Evolutionary conservation across 30 jellyfish, hydroid and myxozoan genomes (phyloP).

Genomic region (Morbakka virulenta): DNA sequence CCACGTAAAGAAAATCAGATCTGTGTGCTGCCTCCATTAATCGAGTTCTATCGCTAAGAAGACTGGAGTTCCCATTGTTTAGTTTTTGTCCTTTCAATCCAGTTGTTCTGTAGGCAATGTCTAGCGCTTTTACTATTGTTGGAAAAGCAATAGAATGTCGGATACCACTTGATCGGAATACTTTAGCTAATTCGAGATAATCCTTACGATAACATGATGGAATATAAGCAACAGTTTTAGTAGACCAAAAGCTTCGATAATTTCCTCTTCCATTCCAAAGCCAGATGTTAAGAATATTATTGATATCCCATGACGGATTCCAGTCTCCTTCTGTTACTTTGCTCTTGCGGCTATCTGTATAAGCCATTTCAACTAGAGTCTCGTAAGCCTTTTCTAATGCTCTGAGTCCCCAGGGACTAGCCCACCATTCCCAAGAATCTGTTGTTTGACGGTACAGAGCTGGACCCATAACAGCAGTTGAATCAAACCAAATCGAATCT

Average conservation of each 20-base stretch:
- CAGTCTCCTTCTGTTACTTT: constrained; percentile 84
- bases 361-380: constrained; percentile 67
- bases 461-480: constrained; percentile 62
- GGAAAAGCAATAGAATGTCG: constrained; percentile 95
- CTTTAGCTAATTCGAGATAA: constrained; percentile 52
- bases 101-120: constrained; percentile 27
- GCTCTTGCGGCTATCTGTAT: constrained; percentile 60
- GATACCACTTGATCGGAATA: constrained; percentile 86
- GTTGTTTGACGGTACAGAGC: constrained; percentile 71
- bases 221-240: constrained; percentile 47
- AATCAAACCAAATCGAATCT: constrained; percentile 63
- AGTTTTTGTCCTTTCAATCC: constrained; percentile 30
- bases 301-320: constrained; percentile 89
- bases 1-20: constrained; percentile 47
- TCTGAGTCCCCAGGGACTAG: constrained; percentile 96
- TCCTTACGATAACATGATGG: constrained; percentile 42
- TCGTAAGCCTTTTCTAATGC: constrained; percentile 93
- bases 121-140: constrained; percentile 56
- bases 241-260: constrained; percentile 59
- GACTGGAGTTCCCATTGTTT: not conserved
- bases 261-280: constrained; percentile 92
- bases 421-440: constrained; percentile 97
- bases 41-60: constrained; percentile 42
- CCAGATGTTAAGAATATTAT: constrained; percentile 75
- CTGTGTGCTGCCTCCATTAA: constrained; percentile 44